These are phyloP conservation scores for Diorhabda elongata DNA, from an alignment of 1,140 invertebrate species.

Conservation along the genomic window DNA sequence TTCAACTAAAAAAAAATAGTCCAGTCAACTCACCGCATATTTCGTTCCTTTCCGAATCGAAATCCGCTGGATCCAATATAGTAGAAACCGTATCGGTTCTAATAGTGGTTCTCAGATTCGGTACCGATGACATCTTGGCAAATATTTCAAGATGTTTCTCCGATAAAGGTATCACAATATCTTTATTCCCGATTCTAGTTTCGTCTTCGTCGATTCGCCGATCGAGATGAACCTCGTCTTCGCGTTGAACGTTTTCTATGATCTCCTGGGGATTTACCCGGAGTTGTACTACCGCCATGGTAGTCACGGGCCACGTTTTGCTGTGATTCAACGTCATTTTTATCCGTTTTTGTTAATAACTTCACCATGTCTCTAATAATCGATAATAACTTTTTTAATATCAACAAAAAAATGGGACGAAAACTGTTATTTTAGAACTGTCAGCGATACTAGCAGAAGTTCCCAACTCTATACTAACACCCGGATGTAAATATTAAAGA, in stretches of 20 bases:
- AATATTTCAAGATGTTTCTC: conserved; percentile 38
- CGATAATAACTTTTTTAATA: neutral
- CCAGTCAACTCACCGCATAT: conserved; percentile 16
- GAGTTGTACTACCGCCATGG: conserved; percentile 45
- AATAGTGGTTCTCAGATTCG: conserved; percentile 29
- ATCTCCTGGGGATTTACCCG: conserved; percentile 42
- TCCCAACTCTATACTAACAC: too few species aligned
- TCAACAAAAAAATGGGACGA: too few species aligned
- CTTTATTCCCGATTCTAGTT: conserved; percentile 12
- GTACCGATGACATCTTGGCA: conserved; percentile 29
- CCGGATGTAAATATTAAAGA: too few species aligned
- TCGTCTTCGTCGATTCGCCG: neutral
- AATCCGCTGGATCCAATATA: conserved; percentile 39
- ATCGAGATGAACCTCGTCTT: neutral
- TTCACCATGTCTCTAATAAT: conserved; percentile 16
- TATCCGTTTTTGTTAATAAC: neutral
- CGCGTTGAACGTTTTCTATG: conserved; percentile 25
- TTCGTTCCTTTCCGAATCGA: conserved; percentile 26
- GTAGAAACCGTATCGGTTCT: conserved; percentile 42
- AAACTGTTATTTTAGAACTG: too few species aligned
- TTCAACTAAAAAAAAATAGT: too few species aligned
- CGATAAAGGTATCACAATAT: conserved; percentile 32
- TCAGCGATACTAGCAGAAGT: too few species aligned
- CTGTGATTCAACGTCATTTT: conserved; percentile 47
- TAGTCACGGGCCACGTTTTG: conserved; percentile 46